phyloP scores from a whole-genome alignment of 2,797 vertebrate genomes.

The Knipowitschia caucasica region DNA sequence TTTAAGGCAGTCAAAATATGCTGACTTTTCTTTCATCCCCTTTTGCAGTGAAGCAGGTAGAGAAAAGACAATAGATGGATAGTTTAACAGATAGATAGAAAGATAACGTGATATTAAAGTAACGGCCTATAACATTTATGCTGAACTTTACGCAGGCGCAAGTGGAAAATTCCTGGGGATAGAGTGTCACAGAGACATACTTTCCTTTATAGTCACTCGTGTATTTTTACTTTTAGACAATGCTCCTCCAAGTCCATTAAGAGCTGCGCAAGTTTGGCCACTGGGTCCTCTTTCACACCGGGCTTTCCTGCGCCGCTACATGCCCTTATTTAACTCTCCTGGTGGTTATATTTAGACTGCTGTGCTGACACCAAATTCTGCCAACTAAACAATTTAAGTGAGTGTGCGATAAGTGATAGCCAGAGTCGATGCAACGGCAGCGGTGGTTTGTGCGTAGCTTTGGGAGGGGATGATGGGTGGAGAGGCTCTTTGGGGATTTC shows the following conservation, averaged over 20 bases:
- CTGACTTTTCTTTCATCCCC: no score
- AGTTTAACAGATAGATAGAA: no score
- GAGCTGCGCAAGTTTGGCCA: conserved; percentile 44
- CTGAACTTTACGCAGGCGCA: conserved; percentile 63
- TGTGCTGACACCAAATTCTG: conserved; percentile 74
- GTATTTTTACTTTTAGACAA: conserved; percentile 78
- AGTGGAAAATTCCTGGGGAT: conserved; percentile 77
- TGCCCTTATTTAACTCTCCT: conserved; percentile 81
- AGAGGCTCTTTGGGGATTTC: conserved; percentile 23
- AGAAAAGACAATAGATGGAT: no score
- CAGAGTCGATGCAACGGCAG: conserved; percentile 48
- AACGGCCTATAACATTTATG: conserved; percentile 43
- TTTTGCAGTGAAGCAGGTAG: no score
- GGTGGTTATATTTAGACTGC: conserved; percentile 77
- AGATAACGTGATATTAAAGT: background rate
- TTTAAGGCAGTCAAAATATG: no score
- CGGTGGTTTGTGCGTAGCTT: conserved; percentile 22
- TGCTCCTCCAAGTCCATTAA: conserved; percentile 66
- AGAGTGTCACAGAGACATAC: conserved; percentile 74
- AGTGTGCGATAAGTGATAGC: conserved; percentile 67
- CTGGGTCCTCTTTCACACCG: conserved; percentile 75
- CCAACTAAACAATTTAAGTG: conserved; percentile 76
- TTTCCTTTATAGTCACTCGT: conserved; percentile 78
- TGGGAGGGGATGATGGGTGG: conserved; percentile 25
- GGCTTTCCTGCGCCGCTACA: conserved; percentile 76